Percentiles rank a stretch among this genome's conserved stretches.
Conservation (phyloP, 1,140 invertebrate genomes). For the Leptopilina boulardi region DNA sequence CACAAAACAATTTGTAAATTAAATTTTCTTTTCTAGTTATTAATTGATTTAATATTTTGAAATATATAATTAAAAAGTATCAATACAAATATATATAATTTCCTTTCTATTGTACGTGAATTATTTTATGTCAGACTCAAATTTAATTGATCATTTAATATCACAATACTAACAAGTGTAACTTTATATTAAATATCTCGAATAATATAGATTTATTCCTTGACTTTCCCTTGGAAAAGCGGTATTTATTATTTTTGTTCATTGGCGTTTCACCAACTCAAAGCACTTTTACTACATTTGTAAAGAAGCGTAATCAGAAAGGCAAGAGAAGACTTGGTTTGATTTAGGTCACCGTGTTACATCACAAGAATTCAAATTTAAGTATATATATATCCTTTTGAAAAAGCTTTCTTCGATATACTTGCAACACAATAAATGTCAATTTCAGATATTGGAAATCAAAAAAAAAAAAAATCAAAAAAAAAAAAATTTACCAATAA, state of each 20-base stretch:
- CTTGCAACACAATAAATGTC: not conserved
- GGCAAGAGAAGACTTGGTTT: constrained; percentile 19
- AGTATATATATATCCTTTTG: not conserved
- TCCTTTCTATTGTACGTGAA: too few relatives aligned
- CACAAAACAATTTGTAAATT: too few relatives aligned
- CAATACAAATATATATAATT: too few relatives aligned
- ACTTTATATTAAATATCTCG: not conserved
- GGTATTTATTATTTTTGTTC: constrained; percentile 18
- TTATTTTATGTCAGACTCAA: too few relatives aligned
- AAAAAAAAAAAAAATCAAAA: too few relatives aligned
- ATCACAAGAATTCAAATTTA: constrained; percentile 30
- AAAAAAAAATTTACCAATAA: too few relatives aligned
- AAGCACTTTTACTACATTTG: constrained; percentile 19
- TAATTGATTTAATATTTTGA: too few relatives aligned
- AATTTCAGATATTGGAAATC: not conserved
- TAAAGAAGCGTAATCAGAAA: constrained; percentile 32
- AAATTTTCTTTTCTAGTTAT: too few relatives aligned
- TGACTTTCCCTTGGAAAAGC: constrained; percentile 20
- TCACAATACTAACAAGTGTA: not conserved
- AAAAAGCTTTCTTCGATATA: constrained; percentile 4
- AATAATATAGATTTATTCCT: constrained; percentile 14
- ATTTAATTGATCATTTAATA: too few relatives aligned
- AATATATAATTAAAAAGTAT: too few relatives aligned
- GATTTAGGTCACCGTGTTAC: constrained; percentile 32
- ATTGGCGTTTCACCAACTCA: not conserved